Conservation (phyloP, 1,140 invertebrate genomes). For the Sitobion miscanthi region DNA sequence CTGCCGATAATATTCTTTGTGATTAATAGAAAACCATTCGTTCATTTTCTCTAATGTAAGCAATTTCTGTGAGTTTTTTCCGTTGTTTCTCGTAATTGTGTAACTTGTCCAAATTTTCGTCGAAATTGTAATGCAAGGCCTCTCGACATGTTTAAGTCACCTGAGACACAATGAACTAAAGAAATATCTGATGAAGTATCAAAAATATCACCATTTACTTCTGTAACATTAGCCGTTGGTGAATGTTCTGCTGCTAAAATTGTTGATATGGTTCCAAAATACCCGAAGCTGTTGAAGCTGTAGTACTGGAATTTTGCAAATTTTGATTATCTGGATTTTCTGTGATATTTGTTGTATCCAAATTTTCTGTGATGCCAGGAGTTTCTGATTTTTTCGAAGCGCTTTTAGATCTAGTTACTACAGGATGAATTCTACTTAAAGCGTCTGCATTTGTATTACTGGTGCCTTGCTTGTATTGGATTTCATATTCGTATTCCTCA, state of each 20-base stretch:
- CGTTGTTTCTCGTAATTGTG: neutral
- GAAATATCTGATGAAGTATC: neutral
- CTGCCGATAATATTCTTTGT: neutral
- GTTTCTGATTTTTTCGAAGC: neutral
- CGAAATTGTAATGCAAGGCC: neutral
- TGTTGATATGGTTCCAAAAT: neutral
- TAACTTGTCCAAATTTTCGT: neutral
- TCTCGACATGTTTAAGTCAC: neutral
- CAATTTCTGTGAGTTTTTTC: neutral
- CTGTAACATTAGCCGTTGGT: neutral
- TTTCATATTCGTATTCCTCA: conserved; percentile 64
- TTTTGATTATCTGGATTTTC: neutral
- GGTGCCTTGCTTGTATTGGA: conserved; percentile 63
- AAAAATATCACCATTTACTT: neutral
- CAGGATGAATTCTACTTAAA: neutral
- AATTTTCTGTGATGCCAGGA: neutral
- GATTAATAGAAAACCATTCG: neutral
- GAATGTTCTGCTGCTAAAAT: neutral
- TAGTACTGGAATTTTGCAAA: no score
- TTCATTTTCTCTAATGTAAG: neutral
- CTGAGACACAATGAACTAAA: neutral
- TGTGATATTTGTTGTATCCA: no score
- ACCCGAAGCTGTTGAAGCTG: no score
- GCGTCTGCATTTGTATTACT: conserved; percentile 61
- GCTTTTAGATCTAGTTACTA: neutral